A percentile compares a stretch with the other conserved stretches of the same genome.
Conservation (phyloP, 2,113 vertebrate genomes). For the Regulus satrapa region DNA sequence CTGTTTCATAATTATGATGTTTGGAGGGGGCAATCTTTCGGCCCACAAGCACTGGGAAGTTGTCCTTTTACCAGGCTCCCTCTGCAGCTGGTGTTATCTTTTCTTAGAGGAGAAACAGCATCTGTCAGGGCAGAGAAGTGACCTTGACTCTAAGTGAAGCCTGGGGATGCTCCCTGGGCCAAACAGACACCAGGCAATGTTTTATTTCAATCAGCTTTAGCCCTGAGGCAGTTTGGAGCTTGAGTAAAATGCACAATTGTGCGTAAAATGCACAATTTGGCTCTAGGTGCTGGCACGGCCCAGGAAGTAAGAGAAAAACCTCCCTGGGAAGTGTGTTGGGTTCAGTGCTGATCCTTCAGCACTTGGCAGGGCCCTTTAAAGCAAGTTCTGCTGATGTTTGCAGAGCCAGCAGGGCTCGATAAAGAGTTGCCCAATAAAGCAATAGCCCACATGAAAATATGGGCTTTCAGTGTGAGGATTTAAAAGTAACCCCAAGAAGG, state of each 20-base stretch:
- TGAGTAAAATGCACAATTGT: background rate
- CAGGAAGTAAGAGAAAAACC: background rate
- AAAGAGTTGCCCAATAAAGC: background rate
- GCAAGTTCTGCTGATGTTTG: background rate
- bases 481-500: background rate
- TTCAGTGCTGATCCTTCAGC: background rate
- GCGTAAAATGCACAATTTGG: background rate
- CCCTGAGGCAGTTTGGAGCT: background rate
- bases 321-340: accelerated
- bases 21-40: background rate
- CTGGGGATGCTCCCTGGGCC: background rate
- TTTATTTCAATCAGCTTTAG: background rate
- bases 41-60: no score
- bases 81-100: background rate
- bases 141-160: background rate
- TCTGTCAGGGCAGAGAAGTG: background rate
- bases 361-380: background rate
- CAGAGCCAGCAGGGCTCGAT: background rate
- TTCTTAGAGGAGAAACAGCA: background rate
- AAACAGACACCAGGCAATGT: background rate
- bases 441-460: background rate
- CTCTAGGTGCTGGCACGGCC: background rate
- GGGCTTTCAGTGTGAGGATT: background rate
- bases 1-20: background rate
- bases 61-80: background rate